Conservation (phyloP, 2,113 vertebrate genomes). For the Zosterops japonicus region DNA sequence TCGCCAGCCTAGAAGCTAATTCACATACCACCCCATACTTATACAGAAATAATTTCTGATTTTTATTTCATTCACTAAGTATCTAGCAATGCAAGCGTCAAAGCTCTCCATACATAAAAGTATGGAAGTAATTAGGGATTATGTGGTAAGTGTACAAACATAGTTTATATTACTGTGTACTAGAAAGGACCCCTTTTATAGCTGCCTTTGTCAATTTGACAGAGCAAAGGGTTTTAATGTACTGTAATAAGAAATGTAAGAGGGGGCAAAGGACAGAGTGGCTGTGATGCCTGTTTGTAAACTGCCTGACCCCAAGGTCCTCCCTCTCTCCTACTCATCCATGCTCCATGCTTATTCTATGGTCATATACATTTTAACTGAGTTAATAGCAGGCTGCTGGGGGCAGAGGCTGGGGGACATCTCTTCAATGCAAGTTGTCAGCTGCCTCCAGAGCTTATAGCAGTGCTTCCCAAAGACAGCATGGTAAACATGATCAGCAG, state of each 20-base stretch:
- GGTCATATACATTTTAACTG: background rate
- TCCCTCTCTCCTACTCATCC: conserved; percentile 7
- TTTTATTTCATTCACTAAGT: conserved; percentile 65
- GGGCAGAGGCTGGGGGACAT: background rate
- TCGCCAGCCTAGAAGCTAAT: conserved; percentile 56
- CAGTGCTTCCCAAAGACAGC: background rate
- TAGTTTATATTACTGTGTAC: conserved; percentile 59
- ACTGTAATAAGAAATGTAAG: conserved; percentile 63
- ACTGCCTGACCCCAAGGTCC: conserved; percentile 33
- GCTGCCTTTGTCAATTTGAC: conserved; percentile 64
- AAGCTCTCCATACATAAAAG: conserved; percentile 71
- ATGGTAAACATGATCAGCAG: background rate
- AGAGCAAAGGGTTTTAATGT: conserved; percentile 70
- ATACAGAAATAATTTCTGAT: conserved; percentile 57
- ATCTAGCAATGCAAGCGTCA: conserved; percentile 63
- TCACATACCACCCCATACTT: conserved; percentile 41
- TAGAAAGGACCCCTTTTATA: conserved; percentile 65
- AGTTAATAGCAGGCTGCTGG: background rate
- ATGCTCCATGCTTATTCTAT: background rate
- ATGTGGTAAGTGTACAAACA: conserved; percentile 69
- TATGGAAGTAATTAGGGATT: conserved; percentile 74
- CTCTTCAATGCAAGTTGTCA: conserved; percentile 33
- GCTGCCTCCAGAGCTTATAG: background rate
- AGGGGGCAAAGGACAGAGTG: conserved; percentile 61
- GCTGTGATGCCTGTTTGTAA: conserved; percentile 49